These are phyloP conservation scores for Miichthys miiuy DNA, from an alignment of 2,797 vertebrate species.

Conservation along the genomic window DNA sequence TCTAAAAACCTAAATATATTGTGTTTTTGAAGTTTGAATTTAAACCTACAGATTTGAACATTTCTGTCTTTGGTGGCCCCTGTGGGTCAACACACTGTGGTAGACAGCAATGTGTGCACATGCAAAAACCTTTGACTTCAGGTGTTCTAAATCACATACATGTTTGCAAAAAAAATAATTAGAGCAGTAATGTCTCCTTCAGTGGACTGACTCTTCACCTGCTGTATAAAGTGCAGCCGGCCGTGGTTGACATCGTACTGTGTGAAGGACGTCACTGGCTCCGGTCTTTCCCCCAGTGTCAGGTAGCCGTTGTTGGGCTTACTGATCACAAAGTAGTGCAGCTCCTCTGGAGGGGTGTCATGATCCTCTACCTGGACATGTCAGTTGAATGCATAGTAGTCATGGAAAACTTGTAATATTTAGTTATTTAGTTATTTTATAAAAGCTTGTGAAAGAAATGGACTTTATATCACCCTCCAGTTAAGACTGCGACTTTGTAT, in stretches of 20 bases:
- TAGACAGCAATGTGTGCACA: background rate
- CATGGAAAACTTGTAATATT: too few relatives aligned
- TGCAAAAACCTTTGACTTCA: background rate
- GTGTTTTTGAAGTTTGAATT: background rate
- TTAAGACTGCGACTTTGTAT: too few relatives aligned
- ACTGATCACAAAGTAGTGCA: conserved; percentile 89
- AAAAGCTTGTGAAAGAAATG: too few relatives aligned
- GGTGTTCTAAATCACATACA: background rate
- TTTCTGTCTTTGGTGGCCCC: background rate
- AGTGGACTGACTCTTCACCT: conserved; percentile 58
- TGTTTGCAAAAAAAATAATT: background rate
- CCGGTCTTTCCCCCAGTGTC: conserved; percentile 83
- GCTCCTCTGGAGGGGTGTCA: conserved; percentile 89
- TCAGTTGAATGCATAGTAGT: background rate
- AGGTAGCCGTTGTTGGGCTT: conserved; percentile 91
- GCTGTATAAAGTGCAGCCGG: conserved; percentile 90
- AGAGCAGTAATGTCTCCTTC: background rate
- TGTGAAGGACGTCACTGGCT: conserved; percentile 88
- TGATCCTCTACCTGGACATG: conserved; percentile 86
- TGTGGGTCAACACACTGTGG: background rate
- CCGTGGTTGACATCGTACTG: conserved; percentile 90
- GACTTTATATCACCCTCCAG: too few relatives aligned
- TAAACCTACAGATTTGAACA: background rate
- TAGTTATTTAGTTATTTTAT: too few relatives aligned
- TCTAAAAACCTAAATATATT: too few relatives aligned